Percentiles rank a stretch among this genome's conserved stretches.
These are phyloP conservation scores for Eubucco bourcierii DNA, from an alignment of 2,113 vertebrate genomes.

Conservation along the genomic window DNA sequence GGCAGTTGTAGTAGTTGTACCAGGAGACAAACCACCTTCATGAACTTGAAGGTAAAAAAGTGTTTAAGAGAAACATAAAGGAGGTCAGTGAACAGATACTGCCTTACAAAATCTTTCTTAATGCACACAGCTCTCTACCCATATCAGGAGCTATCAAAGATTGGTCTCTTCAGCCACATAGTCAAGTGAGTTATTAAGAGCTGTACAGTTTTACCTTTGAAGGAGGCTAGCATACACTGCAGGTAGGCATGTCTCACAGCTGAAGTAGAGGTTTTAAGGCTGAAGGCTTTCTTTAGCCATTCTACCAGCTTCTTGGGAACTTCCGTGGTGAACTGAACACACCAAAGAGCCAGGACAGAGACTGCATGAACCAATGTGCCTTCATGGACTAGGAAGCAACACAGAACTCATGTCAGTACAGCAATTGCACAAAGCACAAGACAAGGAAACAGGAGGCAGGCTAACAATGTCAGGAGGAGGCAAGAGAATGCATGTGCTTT, in stretches of 20 bases:
- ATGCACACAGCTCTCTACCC: not conserved
- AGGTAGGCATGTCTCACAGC: constrained; percentile 92
- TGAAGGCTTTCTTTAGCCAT: constrained; percentile 95
- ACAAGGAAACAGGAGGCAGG: not conserved
- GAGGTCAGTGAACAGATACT: not conserved
- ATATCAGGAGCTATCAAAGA: not conserved
- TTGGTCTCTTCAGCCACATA: not conserved
- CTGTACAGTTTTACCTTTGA: constrained; percentile 83
- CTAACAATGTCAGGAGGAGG: not conserved
- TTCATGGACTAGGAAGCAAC: constrained; percentile 85
- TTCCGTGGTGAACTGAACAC: constrained; percentile 84
- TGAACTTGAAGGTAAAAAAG: not conserved
- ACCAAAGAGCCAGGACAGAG: constrained; percentile 92
- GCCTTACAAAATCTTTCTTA: not conserved
- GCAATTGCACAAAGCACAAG: not conserved
- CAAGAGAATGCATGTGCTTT: not conserved
- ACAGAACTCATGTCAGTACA: not conserved
- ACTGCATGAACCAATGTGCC: constrained; percentile 91
- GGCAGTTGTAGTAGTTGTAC: not conserved
- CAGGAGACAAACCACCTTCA: not conserved
- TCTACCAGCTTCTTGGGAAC: constrained; percentile 86
- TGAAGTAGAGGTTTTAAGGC: constrained; percentile 92
- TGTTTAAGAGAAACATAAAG: not conserved
- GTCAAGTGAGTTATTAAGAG: not conserved
- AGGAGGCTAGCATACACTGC: constrained; percentile 90